Percentiles rank a stretch among this genome's conserved stretches.
Evolutionary conservation across 2,888 invertebrate species (phyloP).

Genomic region (Leptinotarsa tumamoca): DNA sequence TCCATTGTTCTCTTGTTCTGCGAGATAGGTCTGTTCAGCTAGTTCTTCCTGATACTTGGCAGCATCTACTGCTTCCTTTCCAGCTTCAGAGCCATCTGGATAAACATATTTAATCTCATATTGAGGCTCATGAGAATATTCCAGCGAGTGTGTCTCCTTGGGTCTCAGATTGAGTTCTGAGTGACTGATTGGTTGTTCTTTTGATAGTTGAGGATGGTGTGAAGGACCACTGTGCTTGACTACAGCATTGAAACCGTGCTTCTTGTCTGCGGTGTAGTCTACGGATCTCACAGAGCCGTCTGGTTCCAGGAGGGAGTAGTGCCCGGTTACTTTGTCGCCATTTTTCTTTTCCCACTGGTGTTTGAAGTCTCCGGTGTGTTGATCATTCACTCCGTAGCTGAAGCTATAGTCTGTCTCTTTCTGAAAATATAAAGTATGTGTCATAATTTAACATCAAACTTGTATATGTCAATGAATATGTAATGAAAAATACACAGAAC

Average conservation of each 20-base stretch:
- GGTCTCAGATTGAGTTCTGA: conserved; percentile 48
- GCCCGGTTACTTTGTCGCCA: conserved; percentile 73
- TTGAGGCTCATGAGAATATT: conserved; percentile 26
- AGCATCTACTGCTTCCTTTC: conserved; percentile 37
- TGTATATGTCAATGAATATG: neutral
- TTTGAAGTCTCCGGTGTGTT: conserved; percentile 72
- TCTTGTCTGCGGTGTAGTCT: conserved; percentile 72
- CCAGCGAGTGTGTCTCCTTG: conserved; percentile 29
- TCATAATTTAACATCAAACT: neutral
- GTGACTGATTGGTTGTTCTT: conserved; percentile 51
- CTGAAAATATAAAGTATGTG: conserved; percentile 60
- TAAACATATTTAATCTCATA: conserved; percentile 36
- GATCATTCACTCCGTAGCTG: conserved; percentile 74
- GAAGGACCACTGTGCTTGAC: conserved; percentile 70
- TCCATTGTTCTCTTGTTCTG: conserved; percentile 25
- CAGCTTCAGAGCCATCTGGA: conserved; percentile 33
- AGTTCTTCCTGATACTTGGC: conserved; percentile 38
- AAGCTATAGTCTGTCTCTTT: conserved; percentile 72
- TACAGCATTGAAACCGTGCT: conserved; percentile 71
- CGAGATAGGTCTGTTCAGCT: conserved; percentile 29
- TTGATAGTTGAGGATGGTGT: conserved; percentile 57
- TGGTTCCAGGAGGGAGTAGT: conserved; percentile 77
- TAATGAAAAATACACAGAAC: no score
- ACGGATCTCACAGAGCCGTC: conserved; percentile 75
- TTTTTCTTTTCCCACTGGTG: conserved; percentile 74